Evolutionary conservation across 1,140 invertebrate genomes (phyloP), one percentile per base, ranked within the genome.

Genomic region (Aphelinus atriplicis): DNA sequence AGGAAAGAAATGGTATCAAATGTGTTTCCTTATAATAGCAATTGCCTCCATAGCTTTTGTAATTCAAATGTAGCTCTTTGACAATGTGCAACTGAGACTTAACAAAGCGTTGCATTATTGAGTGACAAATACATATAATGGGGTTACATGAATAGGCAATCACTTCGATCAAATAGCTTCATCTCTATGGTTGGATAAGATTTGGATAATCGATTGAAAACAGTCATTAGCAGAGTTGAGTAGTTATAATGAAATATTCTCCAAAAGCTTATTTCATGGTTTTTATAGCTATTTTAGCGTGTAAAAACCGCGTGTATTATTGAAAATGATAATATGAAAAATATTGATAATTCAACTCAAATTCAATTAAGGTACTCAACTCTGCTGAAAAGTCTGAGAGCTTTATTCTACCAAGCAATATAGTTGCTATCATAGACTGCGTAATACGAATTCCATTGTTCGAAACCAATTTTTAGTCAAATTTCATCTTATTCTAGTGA

Each of bases 391-490:
- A 69, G 51, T 42, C 26, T 3, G 51, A 56, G 65, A 62, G 50
- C 65, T 62, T 68, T 63, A 67, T 61, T 63, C 9, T 9, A 64
- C 3, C 47, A 26, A 62, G 53, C 60, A 75, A 69, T 75, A 69
- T 7, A 7, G 10, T 47, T 63, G 50, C 50, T 57, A n/a, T 75
- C 66, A 62, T 68, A 75, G 73, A 63, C 60, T 75, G 73, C 65
- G 53, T 69, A 75, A 75, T 75, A 69, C 58, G 66, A 69, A 75
- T 68, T 42, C 48, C n/a, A 69, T 43, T 68, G 9, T 62, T 63
- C 60, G 63, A 26, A 26, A 26, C 26, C 26, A 26, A 26, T 26
- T 26, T 26, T 26, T 26, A 26, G 26, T 26, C 26, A 26, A 26
- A 26, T 26, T 26, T 26, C 26, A 26, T 26, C 26, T 26, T 26